These are phyloP conservation scores for Morone chrysops DNA, from an alignment of 2,113 vertebrate genomes.

Conservation along the genomic window DNA sequence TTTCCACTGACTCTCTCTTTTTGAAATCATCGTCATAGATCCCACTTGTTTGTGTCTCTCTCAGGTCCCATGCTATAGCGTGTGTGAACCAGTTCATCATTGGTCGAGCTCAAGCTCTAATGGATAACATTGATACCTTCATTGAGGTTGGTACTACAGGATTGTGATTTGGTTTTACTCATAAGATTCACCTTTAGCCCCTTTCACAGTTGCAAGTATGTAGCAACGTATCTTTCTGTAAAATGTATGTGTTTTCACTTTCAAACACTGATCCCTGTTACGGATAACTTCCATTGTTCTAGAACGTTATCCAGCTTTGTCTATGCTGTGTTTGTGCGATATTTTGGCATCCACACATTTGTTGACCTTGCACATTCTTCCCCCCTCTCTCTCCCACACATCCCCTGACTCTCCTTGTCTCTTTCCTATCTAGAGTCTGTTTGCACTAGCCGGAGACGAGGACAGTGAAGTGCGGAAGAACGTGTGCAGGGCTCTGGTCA, in stretches of 20 bases:
- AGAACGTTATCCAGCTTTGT: background rate
- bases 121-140: slow-evolving; percentile 97
- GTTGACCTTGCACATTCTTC: background rate
- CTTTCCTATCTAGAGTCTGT: slow-evolving; percentile 86
- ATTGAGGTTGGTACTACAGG: slow-evolving; percentile 87
- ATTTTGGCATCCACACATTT: background rate
- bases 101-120: slow-evolving; percentile 93
- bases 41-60: slow-evolving; percentile 1
- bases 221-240: background rate
- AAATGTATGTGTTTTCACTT: background rate
- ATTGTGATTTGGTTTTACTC: background rate
- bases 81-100: slow-evolving; percentile 98
- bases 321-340: background rate
- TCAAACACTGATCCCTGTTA: background rate
- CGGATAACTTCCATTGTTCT: background rate
- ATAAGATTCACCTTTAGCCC: too few relatives aligned
- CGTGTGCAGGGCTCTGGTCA: slow-evolving; percentile 93
- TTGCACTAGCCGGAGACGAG: slow-evolving; percentile 92
- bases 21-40: background rate
- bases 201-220: slow-evolving; percentile 2
- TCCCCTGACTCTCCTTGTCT: background rate
- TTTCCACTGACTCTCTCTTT: background rate
- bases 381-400: background rate
- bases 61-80: slow-evolving; percentile 94
- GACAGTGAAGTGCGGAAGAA: slow-evolving; percentile 96